Percentiles rank a stretch among this genome's conserved stretches.
phyloP scores from a whole-genome alignment of 2,113 vertebrate species.

The Polyodon spathula region DNA sequence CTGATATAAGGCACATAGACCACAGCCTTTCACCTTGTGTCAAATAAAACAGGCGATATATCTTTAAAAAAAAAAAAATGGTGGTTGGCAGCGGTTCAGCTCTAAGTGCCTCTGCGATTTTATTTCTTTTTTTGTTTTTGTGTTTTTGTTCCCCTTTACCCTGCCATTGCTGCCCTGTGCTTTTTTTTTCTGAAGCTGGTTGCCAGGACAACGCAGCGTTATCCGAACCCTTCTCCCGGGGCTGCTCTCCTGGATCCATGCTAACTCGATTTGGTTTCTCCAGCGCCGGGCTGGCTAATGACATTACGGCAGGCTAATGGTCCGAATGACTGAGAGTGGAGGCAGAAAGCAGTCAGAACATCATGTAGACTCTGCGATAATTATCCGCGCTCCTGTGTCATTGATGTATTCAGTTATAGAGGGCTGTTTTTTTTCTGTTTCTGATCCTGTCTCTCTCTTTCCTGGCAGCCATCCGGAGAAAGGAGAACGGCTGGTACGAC shows the following conservation, averaged over 20 bases:
- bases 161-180: slow-evolving; percentile 52
- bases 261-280: slow-evolving; percentile 95
- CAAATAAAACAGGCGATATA: slow-evolving; percentile 9
- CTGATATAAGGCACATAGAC: neutral
- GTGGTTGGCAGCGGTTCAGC: slow-evolving; percentile 8
- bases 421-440: slow-evolving; percentile 16
- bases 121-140: slow-evolving; percentile 13
- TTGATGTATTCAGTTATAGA: neutral
- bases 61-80: slow-evolving; percentile 7
- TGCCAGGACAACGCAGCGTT: slow-evolving; percentile 51
- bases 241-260: slow-evolving; percentile 76
- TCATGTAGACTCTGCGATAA: slow-evolving; percentile 78
- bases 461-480: slow-evolving; percentile 80
- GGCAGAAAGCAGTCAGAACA: slow-evolving; percentile 64
- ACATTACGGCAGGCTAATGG: slow-evolving; percentile 94
- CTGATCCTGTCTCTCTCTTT: slow-evolving; percentile 11
- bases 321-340: slow-evolving; percentile 70
- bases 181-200: slow-evolving; percentile 27
- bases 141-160: neutral
- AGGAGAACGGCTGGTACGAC: slow-evolving; percentile 97
- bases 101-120: slow-evolving; percentile 10
- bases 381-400: slow-evolving; percentile 49
- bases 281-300: slow-evolving; percentile 88
- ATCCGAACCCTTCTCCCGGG: slow-evolving; percentile 29
- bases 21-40: slow-evolving; percentile 13